A percentile compares a stretch with the other conserved stretches of the same genome.
Evolutionary conservation across 2,113 vertebrate species (phyloP).

Genomic region (Oxyura jamaicensis): DNA sequence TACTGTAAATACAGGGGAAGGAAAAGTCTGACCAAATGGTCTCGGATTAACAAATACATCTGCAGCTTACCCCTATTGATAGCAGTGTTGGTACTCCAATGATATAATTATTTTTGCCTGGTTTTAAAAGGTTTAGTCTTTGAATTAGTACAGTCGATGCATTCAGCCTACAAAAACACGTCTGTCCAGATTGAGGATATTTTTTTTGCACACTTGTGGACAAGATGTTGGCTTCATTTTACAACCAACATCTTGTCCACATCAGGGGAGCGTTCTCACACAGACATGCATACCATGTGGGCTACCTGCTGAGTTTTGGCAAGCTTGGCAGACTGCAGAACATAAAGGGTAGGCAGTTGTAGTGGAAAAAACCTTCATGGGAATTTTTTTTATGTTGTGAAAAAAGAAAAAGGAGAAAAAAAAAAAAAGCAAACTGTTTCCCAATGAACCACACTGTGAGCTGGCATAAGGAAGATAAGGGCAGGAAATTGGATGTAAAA

Average conservation of each 20-base stretch:
- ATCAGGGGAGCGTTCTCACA: constrained; percentile 82
- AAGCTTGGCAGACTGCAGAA: constrained; percentile 78
- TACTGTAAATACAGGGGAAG: constrained; percentile 15
- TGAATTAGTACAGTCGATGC: constrained; percentile 46
- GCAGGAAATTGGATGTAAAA: constrained; percentile 81
- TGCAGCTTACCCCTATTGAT: constrained; percentile 38
- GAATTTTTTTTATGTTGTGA: constrained; percentile 75
- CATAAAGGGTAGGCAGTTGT: constrained; percentile 78
- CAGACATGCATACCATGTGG: constrained; percentile 81
- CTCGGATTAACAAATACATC: constrained; percentile 18
- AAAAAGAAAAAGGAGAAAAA: constrained; percentile 24
- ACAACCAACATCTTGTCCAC: constrained; percentile 83
- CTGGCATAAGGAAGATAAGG: constrained; percentile 79
- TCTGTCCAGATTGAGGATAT: constrained; percentile 43
- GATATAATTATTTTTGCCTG: constrained; percentile 5
- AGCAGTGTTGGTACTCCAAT: not conserved
- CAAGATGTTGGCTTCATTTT: constrained; percentile 82
- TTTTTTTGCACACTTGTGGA: constrained; percentile 82
- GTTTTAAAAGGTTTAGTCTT: constrained; percentile 51
- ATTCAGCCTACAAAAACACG: constrained; percentile 50
- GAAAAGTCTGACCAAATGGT: constrained; percentile 36
- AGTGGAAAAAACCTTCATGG: constrained; percentile 79
- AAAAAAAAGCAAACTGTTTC: constrained; percentile 63
- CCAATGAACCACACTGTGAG: constrained; percentile 78
- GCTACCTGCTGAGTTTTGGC: constrained; percentile 84